phyloP scores from a whole-genome alignment of 2,888 invertebrate species.

The Norana najaformis region DNA sequence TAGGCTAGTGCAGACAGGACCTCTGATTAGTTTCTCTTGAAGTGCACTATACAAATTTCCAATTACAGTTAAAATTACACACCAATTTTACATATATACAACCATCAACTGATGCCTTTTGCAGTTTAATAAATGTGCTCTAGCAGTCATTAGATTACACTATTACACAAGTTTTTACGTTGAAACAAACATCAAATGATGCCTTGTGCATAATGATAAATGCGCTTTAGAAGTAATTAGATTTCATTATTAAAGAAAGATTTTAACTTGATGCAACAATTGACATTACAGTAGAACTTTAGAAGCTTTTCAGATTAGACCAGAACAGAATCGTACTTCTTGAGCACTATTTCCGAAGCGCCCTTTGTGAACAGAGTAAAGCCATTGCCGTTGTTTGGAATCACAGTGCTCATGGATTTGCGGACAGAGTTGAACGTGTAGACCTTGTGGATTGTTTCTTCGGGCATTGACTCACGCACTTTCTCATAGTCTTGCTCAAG shows the following conservation, averaged over 20 bases:
- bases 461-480: slow-evolving; percentile 84
- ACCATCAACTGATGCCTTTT: background rate
- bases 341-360: slow-evolving; percentile 97
- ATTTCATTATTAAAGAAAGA: background rate
- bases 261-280: background rate
- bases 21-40: too few species aligned
- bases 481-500: slow-evolving; percentile 88
- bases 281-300: background rate
- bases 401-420: slow-evolving; percentile 97
- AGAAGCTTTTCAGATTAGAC: background rate
- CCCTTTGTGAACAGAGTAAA: slow-evolving; percentile 94
- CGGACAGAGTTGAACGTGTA: slow-evolving; percentile 97
- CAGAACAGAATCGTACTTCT: slow-evolving; percentile 73
- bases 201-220: background rate
- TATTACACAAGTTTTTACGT: background rate
- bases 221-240: background rate
- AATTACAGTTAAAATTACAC: background rate
- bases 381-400: slow-evolving; percentile 78
- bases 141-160: background rate
- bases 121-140: background rate
- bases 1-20: background rate
- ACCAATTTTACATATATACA: background rate
- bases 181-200: background rate
- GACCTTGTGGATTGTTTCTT: slow-evolving; percentile 79
- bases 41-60: background rate